Percentiles rank a stretch among this genome's conserved stretches.
Evolutionary conservation across 2,113 vertebrate species (phyloP).

Genomic region (Thunnus maccoyii): DNA sequence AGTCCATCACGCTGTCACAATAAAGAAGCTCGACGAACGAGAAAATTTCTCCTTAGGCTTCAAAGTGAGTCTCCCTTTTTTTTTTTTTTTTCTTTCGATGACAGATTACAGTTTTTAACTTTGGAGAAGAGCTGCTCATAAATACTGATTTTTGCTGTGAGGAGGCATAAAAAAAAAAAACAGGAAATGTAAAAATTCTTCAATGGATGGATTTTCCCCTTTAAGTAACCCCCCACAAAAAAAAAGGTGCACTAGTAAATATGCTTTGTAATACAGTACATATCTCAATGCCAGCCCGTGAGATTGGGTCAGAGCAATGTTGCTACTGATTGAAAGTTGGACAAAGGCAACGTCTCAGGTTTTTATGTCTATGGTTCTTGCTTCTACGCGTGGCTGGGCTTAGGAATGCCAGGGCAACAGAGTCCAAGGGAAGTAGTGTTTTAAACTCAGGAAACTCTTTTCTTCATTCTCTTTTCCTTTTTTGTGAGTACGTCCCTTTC

Average conservation of each 20-base stretch:
- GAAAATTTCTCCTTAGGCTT: constrained; percentile 49
- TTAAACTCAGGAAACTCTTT: background rate
- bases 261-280: constrained; percentile 64
- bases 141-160: constrained; percentile 43
- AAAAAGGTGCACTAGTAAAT: constrained; percentile 63
- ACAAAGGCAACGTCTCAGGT: constrained; percentile 34
- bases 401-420: constrained; percentile 61
- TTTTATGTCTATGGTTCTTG: constrained; percentile 52
- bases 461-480: background rate
- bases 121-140: constrained; percentile 59
- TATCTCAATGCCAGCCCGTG: constrained; percentile 28
- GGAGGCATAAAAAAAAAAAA: constrained; percentile 45
- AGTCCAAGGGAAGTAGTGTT: constrained; percentile 58
- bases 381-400: constrained; percentile 44
- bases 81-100: constrained; percentile 20
- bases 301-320: background rate
- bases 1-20: constrained; percentile 76
- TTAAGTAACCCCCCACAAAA: constrained; percentile 34
- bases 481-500: constrained; percentile 40
- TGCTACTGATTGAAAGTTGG: constrained; percentile 43
- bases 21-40: constrained; percentile 59
- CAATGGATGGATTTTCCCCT: constrained; percentile 60
- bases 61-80: constrained; percentile 48
- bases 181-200: constrained; percentile 60
- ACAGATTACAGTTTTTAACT: constrained; percentile 58